Evolutionary conservation across 2,113 vertebrate species (phyloP), one percentile per base, ranked within the genome.

Genomic region (Pollimyrus isidori): DNA sequence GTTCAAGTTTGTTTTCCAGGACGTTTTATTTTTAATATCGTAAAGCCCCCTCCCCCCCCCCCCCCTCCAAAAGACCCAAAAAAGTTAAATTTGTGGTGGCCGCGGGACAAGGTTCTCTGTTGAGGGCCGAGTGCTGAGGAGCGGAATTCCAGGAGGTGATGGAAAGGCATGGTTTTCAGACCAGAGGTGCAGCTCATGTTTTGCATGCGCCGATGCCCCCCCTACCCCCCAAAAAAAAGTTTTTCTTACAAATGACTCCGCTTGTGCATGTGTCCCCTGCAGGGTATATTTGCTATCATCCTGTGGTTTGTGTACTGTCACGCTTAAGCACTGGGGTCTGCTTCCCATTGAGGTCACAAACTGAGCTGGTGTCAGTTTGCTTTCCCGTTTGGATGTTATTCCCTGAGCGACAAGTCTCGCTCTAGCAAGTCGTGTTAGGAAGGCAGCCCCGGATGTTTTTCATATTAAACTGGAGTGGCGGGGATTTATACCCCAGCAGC

Each of bases 21-120:
- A 90, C 92, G 91, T 82, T 84, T 84, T 91, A 92, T 88, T 80
- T 69, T 26, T 93, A 93, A 94, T 93, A 94, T 93, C 94, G 93
- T 94, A 93, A 95, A 95, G 94, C 92, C 91, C 95, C n/a, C n/a
- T n/a, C n/a, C n/a, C 92, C 91, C 95, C 92, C 91, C 95, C 92
- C 91, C 95, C 93, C 93, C 93, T 90, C 90, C 90, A 86, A 94
- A 91, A 80, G 69, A 52, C 26, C 69, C 65, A 62, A 21, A 90
- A 45, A 65, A 42, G 50, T 50, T 86, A 30, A 30, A 52, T 88
- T 80, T 86, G 89, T 52, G 23, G 9, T 10, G n/a, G 26, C 26
- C 26, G 0, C 62, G 13, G n/a, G 62, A 26, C 10, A 26, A 69
- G 58, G 87, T 69, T 50, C 17, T 88, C 89, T 48, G 52, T 42